These are phyloP conservation scores for Samia ricini DNA, from an alignment of 1,140 invertebrate species.

Conservation along the genomic window DNA sequence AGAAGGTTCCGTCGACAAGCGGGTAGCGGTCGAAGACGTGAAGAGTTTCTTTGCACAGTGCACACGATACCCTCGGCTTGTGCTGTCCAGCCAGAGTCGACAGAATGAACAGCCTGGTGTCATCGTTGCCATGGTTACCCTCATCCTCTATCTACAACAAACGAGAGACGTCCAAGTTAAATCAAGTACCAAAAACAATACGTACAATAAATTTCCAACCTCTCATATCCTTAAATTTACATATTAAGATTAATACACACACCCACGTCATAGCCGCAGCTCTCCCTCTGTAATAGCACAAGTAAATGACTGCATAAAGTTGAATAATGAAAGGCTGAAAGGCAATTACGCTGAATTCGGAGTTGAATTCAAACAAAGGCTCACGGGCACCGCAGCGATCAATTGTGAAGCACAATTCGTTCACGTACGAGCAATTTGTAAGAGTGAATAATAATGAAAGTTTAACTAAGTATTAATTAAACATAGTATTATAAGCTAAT, in stretches of 20 bases:
- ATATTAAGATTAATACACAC: conserved; percentile 75
- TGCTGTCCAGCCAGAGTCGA: conserved; percentile 92
- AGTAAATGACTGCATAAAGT: conserved; percentile 76
- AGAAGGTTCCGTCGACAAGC: conserved; percentile 97
- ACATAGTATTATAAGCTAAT: conserved; percentile 42
- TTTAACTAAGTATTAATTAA: conserved; percentile 73
- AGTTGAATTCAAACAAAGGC: conserved; percentile 75
- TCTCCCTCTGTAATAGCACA: conserved; percentile 72
- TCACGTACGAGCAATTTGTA: conserved; percentile 73
- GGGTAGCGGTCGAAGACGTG: conserved; percentile 98
- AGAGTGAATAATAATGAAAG: conserved; percentile 73
- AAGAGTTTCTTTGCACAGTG: conserved; percentile 92
- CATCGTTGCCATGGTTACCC: conserved; percentile 97
- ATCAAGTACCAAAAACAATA: background rate
- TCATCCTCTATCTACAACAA: conserved; percentile 96
- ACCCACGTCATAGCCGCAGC: conserved; percentile 66
- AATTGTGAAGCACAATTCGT: conserved; percentile 70
- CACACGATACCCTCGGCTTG: conserved; percentile 89
- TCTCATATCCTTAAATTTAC: conserved; percentile 69
- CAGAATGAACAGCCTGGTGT: conserved; percentile 95
- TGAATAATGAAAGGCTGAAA: conserved; percentile 76
- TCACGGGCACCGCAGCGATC: conserved; percentile 61
- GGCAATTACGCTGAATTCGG: conserved; percentile 76
- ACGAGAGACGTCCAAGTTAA: conserved; percentile 26
- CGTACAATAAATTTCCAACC: conserved; percentile 49